These are phyloP conservation scores for Drosophila seclusa DNA, from an alignment of 2,888 invertebrate species.

Conservation along the genomic window DNA sequence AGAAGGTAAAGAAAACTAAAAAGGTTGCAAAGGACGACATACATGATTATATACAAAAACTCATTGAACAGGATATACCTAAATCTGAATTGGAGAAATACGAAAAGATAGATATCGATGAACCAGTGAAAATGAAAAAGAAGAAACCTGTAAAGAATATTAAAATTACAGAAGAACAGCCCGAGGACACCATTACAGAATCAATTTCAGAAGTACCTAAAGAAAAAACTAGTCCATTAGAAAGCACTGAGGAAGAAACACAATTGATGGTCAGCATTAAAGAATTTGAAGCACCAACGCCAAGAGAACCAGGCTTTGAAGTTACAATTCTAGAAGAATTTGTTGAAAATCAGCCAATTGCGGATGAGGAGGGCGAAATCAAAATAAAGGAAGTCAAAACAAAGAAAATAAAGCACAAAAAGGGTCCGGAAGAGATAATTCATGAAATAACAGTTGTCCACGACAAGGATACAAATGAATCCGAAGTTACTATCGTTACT, in stretches of 20 bases:
- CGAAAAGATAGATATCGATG: constrained; percentile 84
- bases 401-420: constrained; percentile 82
- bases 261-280: constrained; percentile 44
- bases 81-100: constrained; percentile 85
- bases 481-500: constrained; percentile 82
- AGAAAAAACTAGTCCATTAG: constrained; percentile 7
- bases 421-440: constrained; percentile 84
- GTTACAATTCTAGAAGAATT: constrained; percentile 76
- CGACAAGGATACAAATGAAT: constrained; percentile 83
- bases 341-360: constrained; percentile 74
- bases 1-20: constrained; percentile 81
- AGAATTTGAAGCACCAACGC: constrained; percentile 59
- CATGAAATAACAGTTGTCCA: constrained; percentile 85
- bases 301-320: constrained; percentile 56
- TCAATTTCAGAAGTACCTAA: constrained; percentile 30
- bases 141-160: constrained; percentile 56
- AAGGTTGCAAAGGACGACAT: constrained; percentile 83
- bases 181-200: constrained; percentile 59
- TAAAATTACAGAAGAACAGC: constrained; percentile 51
- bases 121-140: constrained; percentile 82
- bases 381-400: constrained; percentile 83
- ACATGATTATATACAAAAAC: constrained; percentile 83
- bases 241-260: constrained; percentile 43
- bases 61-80: constrained; percentile 84
- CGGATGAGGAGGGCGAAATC: constrained; percentile 79